Base-by-base conservation (phyloP, 23 tunicate genomes). In the Halocynthia roretzi region DNA sequence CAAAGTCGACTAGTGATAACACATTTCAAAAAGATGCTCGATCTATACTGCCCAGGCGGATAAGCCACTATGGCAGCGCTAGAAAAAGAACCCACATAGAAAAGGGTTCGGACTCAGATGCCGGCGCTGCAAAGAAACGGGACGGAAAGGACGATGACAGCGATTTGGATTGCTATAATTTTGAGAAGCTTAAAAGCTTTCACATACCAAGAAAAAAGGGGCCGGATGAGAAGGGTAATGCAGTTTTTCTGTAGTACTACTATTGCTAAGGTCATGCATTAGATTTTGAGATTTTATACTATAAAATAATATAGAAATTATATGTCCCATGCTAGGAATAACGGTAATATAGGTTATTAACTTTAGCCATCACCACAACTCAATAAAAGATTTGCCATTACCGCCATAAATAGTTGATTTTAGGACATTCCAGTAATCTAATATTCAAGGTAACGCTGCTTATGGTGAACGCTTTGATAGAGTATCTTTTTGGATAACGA, bases 161-260 rank as follows among this genome's bases (percentile, higher is more conserved):
- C 20, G 78, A 74, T 74, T 0, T 54, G 8, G 78, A 74, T 54
- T 74, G 76, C 14, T 89, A 83, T 64, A 84, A 89, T 62, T 89
- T 75, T 76, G 85, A 83, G 54, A 89, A 83, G 51, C 77, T 89
- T 44, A 89, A 89, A 80, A 83, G 83, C 31, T 89, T 89, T 76
- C 96, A 89, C 49, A 89, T 89, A 64, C 96, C 96, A 15, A 80
- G 96, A 20, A 89, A 89, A 80, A 83, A 78, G 57, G 87, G 86
- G 44, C 88, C 80, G 31, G 82, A 74, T 67, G 84, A 80, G 51
- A 68, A 81, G n/a, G 86, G 86, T 85, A 85, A 87, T 71, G 21
- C 7, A 48, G 17, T 11, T 76, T 56, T 10, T 58, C n/a, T n/a
- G 15, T 58, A 15, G 2, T 58, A 4, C 44, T 31, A 31, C 44